Evolutionary conservation across 2,113 vertebrate genomes (phyloP).

Genomic region (Peromyscus polionotus): DNA sequence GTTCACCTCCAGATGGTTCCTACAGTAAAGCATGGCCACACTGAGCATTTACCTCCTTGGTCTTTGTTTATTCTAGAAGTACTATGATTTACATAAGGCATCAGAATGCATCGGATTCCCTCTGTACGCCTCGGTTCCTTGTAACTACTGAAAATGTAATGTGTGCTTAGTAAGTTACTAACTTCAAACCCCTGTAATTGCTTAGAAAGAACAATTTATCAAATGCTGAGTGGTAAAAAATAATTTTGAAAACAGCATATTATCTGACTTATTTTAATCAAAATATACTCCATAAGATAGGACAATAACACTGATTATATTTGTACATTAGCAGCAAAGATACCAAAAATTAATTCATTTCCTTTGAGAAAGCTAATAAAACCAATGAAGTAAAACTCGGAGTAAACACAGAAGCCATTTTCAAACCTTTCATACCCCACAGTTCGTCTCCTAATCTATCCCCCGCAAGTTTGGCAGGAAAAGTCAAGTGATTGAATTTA

Average conservation of each 20-base stretch:
- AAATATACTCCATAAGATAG: constrained; percentile 60
- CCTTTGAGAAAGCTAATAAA: constrained; percentile 43
- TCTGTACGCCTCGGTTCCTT: background rate
- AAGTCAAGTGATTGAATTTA: constrained; percentile 58
- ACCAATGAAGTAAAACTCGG: constrained; percentile 39
- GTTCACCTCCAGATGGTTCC: background rate
- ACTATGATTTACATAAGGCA: background rate
- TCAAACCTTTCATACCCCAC: constrained; percentile 42
- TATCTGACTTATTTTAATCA: constrained; percentile 51
- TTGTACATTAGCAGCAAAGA: background rate
- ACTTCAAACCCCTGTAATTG: constrained; percentile 38
- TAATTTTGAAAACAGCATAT: constrained; percentile 50
- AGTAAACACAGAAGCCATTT: constrained; percentile 18
- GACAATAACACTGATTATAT: constrained; percentile 61
- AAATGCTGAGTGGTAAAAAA: constrained; percentile 35
- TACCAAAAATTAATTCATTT: constrained; percentile 47
- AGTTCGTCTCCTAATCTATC: constrained; percentile 48
- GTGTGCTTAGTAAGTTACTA: constrained; percentile 29
- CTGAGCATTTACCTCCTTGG: background rate
- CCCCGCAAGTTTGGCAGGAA: constrained; percentile 44
- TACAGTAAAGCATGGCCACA: background rate
- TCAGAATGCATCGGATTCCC: background rate
- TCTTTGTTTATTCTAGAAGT: background rate
- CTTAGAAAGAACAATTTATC: constrained; percentile 38
- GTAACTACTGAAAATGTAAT: background rate